These are phyloP conservation scores for Florisuga fusca DNA, from an alignment of 2,797 vertebrate genomes.

Conservation along the genomic window DNA sequence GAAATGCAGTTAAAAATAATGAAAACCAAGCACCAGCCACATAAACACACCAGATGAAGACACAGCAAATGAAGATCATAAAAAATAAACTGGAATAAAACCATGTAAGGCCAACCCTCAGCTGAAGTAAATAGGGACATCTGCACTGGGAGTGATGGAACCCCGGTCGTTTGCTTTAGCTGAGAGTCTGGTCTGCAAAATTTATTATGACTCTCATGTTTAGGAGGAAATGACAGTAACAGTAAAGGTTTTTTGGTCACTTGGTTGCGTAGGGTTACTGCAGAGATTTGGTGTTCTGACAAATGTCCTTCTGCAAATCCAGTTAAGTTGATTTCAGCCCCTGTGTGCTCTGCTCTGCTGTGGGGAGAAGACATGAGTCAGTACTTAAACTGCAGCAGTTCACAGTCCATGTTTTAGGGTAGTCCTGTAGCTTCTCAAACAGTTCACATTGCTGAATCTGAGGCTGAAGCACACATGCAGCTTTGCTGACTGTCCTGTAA, in stretches of 20 bases:
- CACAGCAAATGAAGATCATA: constrained; percentile 56
- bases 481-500: not conserved
- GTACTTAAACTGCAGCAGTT: not conserved
- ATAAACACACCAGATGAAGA: constrained; percentile 68
- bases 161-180: not conserved
- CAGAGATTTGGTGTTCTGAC: constrained; percentile 13
- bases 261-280: not conserved
- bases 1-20: constrained; percentile 62
- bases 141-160: not conserved
- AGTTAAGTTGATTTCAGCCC: not conserved
- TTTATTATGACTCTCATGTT: not conserved
- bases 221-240: constrained; percentile 44
- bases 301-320: not conserved
- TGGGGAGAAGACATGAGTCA: fast-evolving
- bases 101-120: not conserved
- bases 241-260: constrained; percentile 26
- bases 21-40: constrained; percentile 61
- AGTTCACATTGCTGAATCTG: fast-evolving
- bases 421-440: not conserved
- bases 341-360: not conserved
- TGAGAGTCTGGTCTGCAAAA: not conserved
- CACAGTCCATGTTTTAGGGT: fast-evolving
- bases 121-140: not conserved
- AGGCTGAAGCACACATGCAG: not conserved
- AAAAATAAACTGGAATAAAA: constrained; percentile 59